Conservation (phyloP, 2,797 vertebrate genomes). For the Parauchenoglanis punctatus region DNA sequence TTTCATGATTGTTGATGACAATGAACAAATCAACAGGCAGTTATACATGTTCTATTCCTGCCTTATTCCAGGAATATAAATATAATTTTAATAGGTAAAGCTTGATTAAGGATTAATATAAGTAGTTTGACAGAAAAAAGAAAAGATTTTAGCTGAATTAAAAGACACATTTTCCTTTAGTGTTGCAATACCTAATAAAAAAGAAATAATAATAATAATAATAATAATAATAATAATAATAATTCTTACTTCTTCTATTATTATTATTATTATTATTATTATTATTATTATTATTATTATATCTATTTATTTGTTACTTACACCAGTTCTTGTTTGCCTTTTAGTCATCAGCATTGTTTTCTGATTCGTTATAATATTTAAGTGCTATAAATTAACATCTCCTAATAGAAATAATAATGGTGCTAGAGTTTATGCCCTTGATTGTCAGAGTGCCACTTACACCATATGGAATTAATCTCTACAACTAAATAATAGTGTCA, state of each 20-base stretch:
- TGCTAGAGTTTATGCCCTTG: constrained; percentile 11
- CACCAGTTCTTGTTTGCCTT: neutral
- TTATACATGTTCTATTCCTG: neutral
- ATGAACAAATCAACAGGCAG: neutral
- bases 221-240: neutral
- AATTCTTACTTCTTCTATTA: neutral
- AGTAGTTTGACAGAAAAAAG: neutral
- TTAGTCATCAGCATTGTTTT: neutral
- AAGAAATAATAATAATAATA: neutral
- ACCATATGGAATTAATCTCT: constrained; percentile 53
- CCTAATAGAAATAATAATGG: constrained; percentile 29
- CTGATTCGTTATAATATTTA: neutral
- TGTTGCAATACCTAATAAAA: neutral
- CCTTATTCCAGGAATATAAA: neutral
- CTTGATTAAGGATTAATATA: neutral
- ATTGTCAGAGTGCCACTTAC: constrained; percentile 31
- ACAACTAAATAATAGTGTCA: constrained; percentile 49
- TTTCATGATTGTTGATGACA: neutral
- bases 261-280: neutral
- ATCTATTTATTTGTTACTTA: neutral
- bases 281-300: neutral
- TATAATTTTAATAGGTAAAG: neutral
- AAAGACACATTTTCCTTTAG: neutral
- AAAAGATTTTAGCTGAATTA: neutral
- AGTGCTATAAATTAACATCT: constrained; percentile 15